phyloP scores from a whole-genome alignment of 2,797 vertebrate genomes.

The Tapirus indicus region DNA sequence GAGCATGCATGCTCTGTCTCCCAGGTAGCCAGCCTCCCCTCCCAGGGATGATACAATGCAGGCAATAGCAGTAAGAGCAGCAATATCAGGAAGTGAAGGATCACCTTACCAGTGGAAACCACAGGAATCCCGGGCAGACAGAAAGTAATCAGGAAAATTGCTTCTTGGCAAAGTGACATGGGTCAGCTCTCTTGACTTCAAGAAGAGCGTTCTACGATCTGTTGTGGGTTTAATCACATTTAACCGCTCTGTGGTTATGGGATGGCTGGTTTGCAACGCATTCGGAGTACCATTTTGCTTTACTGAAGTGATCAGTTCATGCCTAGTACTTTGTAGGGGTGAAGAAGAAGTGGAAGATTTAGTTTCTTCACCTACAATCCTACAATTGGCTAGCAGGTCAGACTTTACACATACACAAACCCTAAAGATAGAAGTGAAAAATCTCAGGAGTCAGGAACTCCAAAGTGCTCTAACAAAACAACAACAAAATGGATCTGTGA shows the following conservation, averaged over 20 bases:
- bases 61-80: background rate
- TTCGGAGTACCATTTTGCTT: slow-evolving; percentile 2
- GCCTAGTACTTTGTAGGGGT: background rate
- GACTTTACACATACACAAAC: background rate
- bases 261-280: background rate
- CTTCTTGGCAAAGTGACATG: slow-evolving; percentile 64
- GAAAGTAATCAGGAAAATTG: slow-evolving; percentile 70
- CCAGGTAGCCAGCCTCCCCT: background rate
- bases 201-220: slow-evolving; percentile 6
- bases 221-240: slow-evolving; percentile 60
- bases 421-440: slow-evolving; percentile 8
- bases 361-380: background rate
- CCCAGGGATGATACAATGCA: background rate
- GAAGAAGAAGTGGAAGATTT: slow-evolving; percentile 14
- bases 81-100: slow-evolving; percentile 41
- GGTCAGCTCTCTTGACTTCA: slow-evolving; percentile 60
- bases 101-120: slow-evolving; percentile 69
- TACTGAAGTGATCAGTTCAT: background rate
- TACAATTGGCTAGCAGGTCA: background rate
- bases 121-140: slow-evolving; percentile 67
- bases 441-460: background rate
- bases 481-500: background rate
- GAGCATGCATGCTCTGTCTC: background rate
- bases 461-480: background rate
- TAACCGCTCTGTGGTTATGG: background rate